phyloP scores from a whole-genome alignment of 2,113 vertebrate genomes.

The Ginglymostoma cirratum region DNA sequence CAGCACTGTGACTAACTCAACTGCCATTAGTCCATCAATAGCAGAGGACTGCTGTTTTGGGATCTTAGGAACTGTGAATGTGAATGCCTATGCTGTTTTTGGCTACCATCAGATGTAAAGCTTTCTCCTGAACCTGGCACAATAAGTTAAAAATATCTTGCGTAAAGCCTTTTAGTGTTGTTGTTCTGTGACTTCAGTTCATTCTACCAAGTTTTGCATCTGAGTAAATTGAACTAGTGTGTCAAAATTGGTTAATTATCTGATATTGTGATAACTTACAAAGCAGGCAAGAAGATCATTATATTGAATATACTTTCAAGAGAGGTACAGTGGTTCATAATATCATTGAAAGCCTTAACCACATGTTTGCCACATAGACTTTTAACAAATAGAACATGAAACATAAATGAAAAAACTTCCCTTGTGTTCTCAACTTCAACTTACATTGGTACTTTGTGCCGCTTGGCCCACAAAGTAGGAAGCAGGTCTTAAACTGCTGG shows the following conservation, averaged over 20 bases:
- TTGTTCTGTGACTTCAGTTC: neutral
- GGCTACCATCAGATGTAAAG: neutral
- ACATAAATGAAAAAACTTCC: neutral
- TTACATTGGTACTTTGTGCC: neutral
- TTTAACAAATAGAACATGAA: neutral
- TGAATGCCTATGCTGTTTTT: neutral
- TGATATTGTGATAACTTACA: neutral
- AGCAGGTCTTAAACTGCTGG: neutral
- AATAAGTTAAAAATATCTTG: neutral
- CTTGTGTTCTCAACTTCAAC: neutral
- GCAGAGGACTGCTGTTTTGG: neutral
- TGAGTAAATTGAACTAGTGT: neutral
- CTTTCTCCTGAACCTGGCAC: neutral
- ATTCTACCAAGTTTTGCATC: neutral
- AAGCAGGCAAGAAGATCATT: neutral
- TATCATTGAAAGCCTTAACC: neutral
- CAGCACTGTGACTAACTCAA: neutral
- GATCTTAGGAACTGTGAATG: neutral
- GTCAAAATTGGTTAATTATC: neutral
- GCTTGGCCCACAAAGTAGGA: neutral
- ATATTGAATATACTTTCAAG: neutral
- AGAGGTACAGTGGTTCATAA: neutral
- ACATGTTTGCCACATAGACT: neutral
- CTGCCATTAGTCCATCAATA: neutral
- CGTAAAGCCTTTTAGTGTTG: neutral